phyloP scores from a whole-genome alignment of 1,140 invertebrate species.

The Popillia japonica region DNA sequence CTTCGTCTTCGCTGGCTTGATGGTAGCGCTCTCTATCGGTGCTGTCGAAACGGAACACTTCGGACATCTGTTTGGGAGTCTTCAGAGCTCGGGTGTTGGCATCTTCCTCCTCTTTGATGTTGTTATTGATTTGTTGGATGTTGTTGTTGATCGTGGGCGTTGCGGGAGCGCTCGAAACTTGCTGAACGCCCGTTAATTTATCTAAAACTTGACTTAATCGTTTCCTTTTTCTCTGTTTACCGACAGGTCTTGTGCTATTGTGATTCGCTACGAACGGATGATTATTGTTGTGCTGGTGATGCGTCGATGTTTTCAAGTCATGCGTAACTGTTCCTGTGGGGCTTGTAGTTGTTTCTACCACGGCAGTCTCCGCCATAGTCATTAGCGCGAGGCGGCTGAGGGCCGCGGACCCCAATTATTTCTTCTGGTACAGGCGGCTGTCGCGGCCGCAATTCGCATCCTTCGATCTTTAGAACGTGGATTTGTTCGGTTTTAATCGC shows the following conservation, averaged over 20 bases:
- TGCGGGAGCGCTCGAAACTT: slow-evolving; percentile 47
- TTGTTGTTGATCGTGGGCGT: slow-evolving; percentile 59
- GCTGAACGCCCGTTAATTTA: slow-evolving; percentile 64
- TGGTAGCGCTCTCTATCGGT: slow-evolving; percentile 61
- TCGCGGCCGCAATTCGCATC: slow-evolving; percentile 47
- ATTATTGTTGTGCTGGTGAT: slow-evolving; percentile 61
- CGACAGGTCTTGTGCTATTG: slow-evolving; percentile 65
- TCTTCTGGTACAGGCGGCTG: slow-evolving; percentile 59
- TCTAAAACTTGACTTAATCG: slow-evolving; percentile 79
- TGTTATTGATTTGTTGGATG: slow-evolving; percentile 49
- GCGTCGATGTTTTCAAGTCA: slow-evolving; percentile 58
- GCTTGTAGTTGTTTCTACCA: slow-evolving; percentile 61
- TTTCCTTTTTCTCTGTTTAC: slow-evolving; percentile 73
- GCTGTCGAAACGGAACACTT: slow-evolving; percentile 66
- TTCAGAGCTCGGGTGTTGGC: slow-evolving; percentile 38
- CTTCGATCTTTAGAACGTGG: neutral
- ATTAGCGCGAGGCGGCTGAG: slow-evolving; percentile 69
- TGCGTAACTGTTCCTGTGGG: slow-evolving; percentile 48
- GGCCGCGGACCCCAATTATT: slow-evolving; percentile 63
- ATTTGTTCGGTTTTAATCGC: neutral
- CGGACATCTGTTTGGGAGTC: slow-evolving; percentile 54
- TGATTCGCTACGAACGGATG: slow-evolving; percentile 69
- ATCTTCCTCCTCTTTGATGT: slow-evolving; percentile 50
- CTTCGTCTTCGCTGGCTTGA: slow-evolving; percentile 64
- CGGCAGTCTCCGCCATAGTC: slow-evolving; percentile 73